Base-by-base conservation (phyloP, 2,797 vertebrate genomes). In the Margarornis squamiger region DNA sequence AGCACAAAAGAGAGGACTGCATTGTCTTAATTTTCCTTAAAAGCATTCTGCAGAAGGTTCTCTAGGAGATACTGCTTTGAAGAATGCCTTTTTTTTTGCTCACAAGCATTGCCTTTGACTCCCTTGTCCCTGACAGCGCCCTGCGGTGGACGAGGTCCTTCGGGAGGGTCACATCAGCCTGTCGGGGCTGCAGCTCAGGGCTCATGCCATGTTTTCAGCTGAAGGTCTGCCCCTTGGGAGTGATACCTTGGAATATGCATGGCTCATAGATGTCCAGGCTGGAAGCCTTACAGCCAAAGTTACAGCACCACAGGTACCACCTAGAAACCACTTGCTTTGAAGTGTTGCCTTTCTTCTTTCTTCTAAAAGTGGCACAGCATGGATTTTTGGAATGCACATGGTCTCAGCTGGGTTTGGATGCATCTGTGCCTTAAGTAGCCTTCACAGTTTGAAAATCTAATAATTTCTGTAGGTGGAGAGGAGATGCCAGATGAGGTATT, bases 121-220 rank as follows among this genome's bases (percentile, higher is more conserved):
- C 74, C 7, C 16, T 62, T 97, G 55, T 94, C 78, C 36, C 92
- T 88, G 51, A 68, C 98, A 99, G 99, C 98, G 99, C 49, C 99
- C 99, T 6, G 96, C 99, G 7, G 98, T 98, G 55, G 99, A 99
- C 26, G 99, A 98, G 49, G 98, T 99, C 52, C 98, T 99, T 71
- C 98, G 99, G 89, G 99, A 99, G 46, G 99, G 99, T 41, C 99
- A 99, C 96, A 98, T 99, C 88, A 99, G 98, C 95, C 98, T 99
- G 85, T 99, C 99, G 1, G 99, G 99, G 39, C 98, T 99, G 90
- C 99, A 99, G 98, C 98, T 99, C 97, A 98, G 99, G 20, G 99
- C 99, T 38, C 99, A 99, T 0, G 99, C 99, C 55, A 99, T 99
- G 99, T 99, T 99, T 94, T 99, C 99, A 1, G 98, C 98, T 0